phyloP scores from a whole-genome alignment of 2,888 invertebrate species.

The Microctonus hyperodae region DNA sequence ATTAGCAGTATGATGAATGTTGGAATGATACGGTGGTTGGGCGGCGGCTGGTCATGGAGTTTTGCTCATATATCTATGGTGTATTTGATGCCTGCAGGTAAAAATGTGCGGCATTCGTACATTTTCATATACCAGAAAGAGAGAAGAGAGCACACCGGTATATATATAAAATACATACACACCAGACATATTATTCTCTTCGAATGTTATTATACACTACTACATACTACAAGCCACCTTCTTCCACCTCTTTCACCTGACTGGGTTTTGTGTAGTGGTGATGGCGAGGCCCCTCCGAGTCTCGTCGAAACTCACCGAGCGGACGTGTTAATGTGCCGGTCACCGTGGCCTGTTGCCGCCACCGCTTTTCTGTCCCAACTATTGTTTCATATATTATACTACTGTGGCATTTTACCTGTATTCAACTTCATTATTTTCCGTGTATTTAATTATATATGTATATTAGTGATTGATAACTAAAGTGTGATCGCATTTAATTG shows the following conservation, averaged over 20 bases:
- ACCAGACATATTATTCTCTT: too few species aligned
- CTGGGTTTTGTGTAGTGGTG: constrained; percentile 44
- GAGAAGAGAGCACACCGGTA: not conserved
- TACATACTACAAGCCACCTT: not conserved
- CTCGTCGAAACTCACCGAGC: constrained; percentile 52
- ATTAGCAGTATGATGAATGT: not conserved
- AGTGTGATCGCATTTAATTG: not conserved
- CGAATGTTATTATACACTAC: too few species aligned
- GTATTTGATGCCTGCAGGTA: constrained; percentile 10
- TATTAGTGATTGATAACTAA: not conserved
- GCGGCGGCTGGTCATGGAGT: constrained; percentile 24
- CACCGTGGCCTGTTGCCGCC: constrained; percentile 50
- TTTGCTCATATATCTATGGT: constrained; percentile 2
- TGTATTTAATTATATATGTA: not conserved
- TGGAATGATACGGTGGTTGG: constrained; percentile 18
- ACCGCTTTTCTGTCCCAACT: constrained; percentile 31
- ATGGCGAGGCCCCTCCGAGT: constrained; percentile 45
- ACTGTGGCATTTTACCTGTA: not conserved
- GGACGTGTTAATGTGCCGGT: constrained; percentile 59
- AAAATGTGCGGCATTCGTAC: constrained; percentile 3
- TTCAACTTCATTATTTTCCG: not conserved
- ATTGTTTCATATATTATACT: constrained; percentile 10
- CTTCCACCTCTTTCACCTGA: constrained; percentile 41
- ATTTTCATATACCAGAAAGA: too few species aligned
- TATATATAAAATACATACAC: too few species aligned